Base-by-base conservation (phyloP, 2,113 vertebrate species). In the Mesocricetus auratus region DNA sequence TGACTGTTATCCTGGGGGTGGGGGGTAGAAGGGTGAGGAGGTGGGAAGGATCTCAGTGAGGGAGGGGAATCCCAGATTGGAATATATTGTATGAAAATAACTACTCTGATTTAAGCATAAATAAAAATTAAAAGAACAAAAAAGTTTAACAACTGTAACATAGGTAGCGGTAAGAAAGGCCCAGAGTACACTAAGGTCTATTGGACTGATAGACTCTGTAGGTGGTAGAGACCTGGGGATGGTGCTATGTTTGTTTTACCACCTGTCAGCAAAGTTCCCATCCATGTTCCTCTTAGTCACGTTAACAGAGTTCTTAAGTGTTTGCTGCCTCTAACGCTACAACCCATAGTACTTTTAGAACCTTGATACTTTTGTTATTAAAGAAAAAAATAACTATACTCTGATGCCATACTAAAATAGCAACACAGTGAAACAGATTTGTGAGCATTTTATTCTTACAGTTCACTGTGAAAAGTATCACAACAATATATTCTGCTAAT, bases 401-500 rank as follows among this genome's bases (percentile, higher is more conserved):
- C 66, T 53, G 9, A 56, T 92, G 83, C 75, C 2, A 75, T 19
- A 89, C 9, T 66, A 95, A 78, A 17, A 56, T 74, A 94, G 2
- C 50, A 47, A 92, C 45, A 91, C 1, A 92, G 0, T 75, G 60
- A 66, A 91, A 83, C 1, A 78, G 8, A 94, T 82, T 89, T 39
- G 33, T 50, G 21, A 96, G 17, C 17, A 79, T 86, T 92, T 24
- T 85, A 90, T 50, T 62, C 45, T 74, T 74, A 94, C 5, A 90
- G 19, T 26, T 94, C 56, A 85, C 0, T 87, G n/a, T 93, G 45
- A 95, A 92, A 96, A 97, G 33, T 45, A 92, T 9, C 33, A 78
- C 0, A 75, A 39, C 26, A 42, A 90, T 58, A 90, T 68, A 91
- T 89, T 94, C 68, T 95, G 93, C 73, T 26, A 75, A 95, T 58